Base-by-base conservation (phyloP, 2,113 vertebrate species). In the Trematomus loennbergii region DNA sequence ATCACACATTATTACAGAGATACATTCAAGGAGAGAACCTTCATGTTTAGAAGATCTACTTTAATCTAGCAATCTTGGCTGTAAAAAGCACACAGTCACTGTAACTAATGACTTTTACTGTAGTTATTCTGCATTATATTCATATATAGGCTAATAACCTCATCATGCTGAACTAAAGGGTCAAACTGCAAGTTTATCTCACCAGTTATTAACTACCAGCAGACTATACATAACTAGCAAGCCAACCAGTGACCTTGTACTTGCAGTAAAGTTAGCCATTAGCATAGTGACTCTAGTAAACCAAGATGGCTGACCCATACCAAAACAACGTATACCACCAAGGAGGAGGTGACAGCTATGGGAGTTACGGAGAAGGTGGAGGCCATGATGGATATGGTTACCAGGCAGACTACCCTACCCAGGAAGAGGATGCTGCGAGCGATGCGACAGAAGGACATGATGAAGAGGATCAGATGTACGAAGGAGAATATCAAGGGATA, bases 401-500 rank as follows among this genome's bases (percentile, higher is more conserved):
- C 55, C 93, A 92, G 0, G 86, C 58, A 0, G 94, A 96, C 0
- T 96, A 97, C 68, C 95, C 94, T 0, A 63, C 93, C 17, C 95
- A 95, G 12, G 95, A 95, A 1, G 97, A 99, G 85, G 98, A 99
- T 9, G 98, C 96, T 0, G 97, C 97, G 49, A 99, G 98, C 0
- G 98, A 99, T 10, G 98, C 90, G 1, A 99, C 98, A 0, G 98
- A 99, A 80, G 98, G 98, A 20, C 98, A 99, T 0, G 98, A 99
- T 58, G 97, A 99, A 73, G 98, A 99, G 2, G 97, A 99, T 46
- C 97, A 99, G 86, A 97, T 98, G 94, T 99, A 99, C 3, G 98
- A 99, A 87, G 98, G 98, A 18, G 98, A 99, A 70, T 99, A 99
- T 90, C 98, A 99, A 89, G 98, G 98, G 33, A 99, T 99, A 76